phyloP scores from a whole-genome alignment of 2,797 vertebrate genomes.

The Syngnathus acus region DNA sequence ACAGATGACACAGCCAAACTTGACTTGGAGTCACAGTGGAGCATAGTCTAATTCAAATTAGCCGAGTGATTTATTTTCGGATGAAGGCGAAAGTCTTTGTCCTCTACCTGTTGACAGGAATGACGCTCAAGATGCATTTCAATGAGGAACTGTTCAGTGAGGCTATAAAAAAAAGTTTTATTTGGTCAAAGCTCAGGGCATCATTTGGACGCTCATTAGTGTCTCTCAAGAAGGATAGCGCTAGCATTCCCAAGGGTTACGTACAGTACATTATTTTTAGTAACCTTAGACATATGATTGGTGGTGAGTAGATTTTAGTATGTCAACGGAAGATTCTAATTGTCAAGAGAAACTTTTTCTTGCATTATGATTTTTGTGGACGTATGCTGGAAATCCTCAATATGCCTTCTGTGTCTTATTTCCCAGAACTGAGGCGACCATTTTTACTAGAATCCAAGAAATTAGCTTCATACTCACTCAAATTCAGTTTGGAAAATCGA shows the following conservation, averaged over 20 bases:
- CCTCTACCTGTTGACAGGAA: conserved; percentile 47
- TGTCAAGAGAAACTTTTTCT: neutral
- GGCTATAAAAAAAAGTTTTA: conserved; percentile 20
- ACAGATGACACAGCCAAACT: conserved; percentile 58
- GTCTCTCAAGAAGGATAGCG: conserved; percentile 21
- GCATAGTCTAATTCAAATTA: conserved; percentile 58
- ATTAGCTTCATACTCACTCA: neutral
- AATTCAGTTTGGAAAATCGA: no score
- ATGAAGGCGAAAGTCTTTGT: conserved; percentile 37
- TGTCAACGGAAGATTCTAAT: neutral
- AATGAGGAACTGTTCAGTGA: conserved; percentile 26
- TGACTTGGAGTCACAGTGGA: conserved; percentile 55
- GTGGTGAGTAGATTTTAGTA: neutral
- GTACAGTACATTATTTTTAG: conserved; percentile 5
- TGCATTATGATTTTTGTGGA: neutral
- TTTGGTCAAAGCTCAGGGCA: conserved; percentile 18
- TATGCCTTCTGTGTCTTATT: neutral
- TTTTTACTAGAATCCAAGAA: neutral
- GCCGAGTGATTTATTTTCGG: conserved; percentile 48
- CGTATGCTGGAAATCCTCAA: neutral
- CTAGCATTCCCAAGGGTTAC: conserved; percentile 15
- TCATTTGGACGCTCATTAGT: conserved; percentile 20
- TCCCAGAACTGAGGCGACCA: neutral
- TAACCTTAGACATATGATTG: conserved; percentile 14
- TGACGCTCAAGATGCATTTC: conserved; percentile 32